Conservation (phyloP, 2,797 vertebrate genomes). For the Bradypodion ventrale region DNA sequence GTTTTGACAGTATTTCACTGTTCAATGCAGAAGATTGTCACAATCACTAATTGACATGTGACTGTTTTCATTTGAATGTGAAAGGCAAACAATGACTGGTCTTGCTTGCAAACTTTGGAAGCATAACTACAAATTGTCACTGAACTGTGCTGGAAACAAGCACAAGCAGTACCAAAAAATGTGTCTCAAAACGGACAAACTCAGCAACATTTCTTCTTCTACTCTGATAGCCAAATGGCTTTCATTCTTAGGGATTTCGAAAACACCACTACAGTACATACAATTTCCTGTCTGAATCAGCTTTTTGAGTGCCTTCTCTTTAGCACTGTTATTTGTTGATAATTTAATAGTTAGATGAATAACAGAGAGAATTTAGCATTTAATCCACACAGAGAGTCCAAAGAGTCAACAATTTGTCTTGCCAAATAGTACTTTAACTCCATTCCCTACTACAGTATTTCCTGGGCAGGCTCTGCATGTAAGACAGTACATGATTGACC, state of each 20-base stretch:
- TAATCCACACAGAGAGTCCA: neutral
- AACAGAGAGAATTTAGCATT: slow-evolving; percentile 5
- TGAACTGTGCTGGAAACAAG: slow-evolving; percentile 32
- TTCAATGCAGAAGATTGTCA: slow-evolving; percentile 8
- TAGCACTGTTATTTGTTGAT: neutral
- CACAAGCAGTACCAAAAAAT: slow-evolving; percentile 32
- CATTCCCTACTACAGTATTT: neutral
- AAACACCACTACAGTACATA: neutral
- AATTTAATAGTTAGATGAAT: neutral
- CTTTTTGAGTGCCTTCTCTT: neutral
- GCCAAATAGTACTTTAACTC: neutral
- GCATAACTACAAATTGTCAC: slow-evolving; percentile 42
- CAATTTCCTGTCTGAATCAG: neutral
- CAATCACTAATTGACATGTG: slow-evolving; percentile 41
- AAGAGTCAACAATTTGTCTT: neutral
- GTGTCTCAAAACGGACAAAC: slow-evolving; percentile 31
- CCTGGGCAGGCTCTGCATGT: neutral
- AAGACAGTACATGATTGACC: neutral
- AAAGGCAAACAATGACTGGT: slow-evolving; percentile 30
- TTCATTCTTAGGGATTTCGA: neutral
- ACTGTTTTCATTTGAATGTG: slow-evolving; percentile 32
- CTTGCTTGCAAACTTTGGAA: slow-evolving; percentile 34
- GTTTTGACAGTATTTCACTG: neutral
- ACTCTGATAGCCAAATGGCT: neutral
- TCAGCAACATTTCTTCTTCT: neutral